phyloP scores from a whole-genome alignment of 2,888 invertebrate genomes.

The Sinhomidia bicolor region DNA sequence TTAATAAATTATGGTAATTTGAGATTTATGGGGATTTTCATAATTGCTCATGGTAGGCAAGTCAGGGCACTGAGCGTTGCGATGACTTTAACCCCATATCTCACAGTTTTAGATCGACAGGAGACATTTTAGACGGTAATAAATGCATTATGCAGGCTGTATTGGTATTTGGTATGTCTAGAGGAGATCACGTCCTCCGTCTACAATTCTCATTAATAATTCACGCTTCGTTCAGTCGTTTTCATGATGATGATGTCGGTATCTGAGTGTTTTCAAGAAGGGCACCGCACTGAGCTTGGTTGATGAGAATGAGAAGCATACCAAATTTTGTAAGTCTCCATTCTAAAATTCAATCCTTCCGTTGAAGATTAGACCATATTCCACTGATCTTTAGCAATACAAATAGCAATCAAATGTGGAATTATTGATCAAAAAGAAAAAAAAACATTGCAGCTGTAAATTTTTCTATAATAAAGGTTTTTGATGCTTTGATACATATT shows the following conservation, averaged over 20 bases:
- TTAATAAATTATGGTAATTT: slow-evolving; percentile 23
- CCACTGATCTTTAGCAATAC: not conserved
- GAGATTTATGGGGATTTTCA: slow-evolving; percentile 18
- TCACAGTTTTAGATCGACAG: not conserved
- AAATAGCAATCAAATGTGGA: not conserved
- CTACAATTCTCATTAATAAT: slow-evolving; percentile 27
- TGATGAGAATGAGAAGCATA: no score
- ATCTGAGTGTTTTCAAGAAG: no score
- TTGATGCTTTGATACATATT: no score
- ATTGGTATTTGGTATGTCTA: not conserved
- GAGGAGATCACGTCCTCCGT: slow-evolving; percentile 39
- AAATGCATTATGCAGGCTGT: not conserved
- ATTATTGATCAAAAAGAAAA: not conserved
- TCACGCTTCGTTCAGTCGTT: slow-evolving; percentile 4
- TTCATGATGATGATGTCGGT: no score
- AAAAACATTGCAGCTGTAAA: no score
- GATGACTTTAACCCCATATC: slow-evolving; percentile 4
- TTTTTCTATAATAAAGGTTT: no score
- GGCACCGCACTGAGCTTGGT: no score
- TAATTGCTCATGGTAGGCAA: not conserved
- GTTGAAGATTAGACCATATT: no score
- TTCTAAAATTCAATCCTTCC: not conserved
- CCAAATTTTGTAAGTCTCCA: not conserved
- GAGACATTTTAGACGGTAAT: not conserved
- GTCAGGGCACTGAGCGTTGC: not conserved